phyloP scores from a whole-genome alignment of 35 echinoderm and acorn worm genomes.

The Holothuria glaberrima region DNA sequence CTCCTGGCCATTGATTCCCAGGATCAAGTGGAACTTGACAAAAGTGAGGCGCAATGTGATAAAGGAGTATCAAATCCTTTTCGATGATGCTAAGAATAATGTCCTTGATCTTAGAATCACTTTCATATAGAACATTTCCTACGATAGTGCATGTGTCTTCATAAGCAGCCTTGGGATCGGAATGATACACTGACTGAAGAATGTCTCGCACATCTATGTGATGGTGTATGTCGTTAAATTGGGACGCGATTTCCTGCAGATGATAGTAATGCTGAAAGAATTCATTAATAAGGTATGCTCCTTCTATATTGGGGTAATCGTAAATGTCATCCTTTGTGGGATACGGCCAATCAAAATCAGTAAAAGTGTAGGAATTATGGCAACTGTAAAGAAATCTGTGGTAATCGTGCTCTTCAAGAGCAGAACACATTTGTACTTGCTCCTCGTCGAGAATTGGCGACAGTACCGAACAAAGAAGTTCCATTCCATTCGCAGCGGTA shows the following conservation, averaged over 20 bases:
- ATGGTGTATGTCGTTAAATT: background rate
- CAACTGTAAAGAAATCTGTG: background rate
- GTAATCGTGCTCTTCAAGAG: background rate
- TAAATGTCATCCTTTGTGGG: background rate
- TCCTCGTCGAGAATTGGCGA: background rate
- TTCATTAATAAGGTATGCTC: conserved; percentile 9
- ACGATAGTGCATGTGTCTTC: background rate
- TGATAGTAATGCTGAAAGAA: background rate
- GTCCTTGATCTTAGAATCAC: background rate
- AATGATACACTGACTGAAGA: no score
- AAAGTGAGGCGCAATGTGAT: background rate
- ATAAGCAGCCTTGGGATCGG: background rate
- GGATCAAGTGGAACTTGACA: conserved; percentile 7
- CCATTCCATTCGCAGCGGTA: conserved; percentile 13
- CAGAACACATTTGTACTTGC: background rate
- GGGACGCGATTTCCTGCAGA: background rate
- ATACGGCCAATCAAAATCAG: background rate
- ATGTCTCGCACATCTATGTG: no score
- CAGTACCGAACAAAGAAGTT: conserved; percentile 6
- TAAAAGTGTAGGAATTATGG: background rate
- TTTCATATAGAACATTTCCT: background rate
- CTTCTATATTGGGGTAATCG: conserved; percentile 4
- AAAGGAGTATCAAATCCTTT: background rate
- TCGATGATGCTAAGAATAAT: background rate
- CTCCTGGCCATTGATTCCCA: conserved; percentile 14